Conservation (phyloP, 1,140 invertebrate species). For the Yoshiicerus persimilis region DNA sequence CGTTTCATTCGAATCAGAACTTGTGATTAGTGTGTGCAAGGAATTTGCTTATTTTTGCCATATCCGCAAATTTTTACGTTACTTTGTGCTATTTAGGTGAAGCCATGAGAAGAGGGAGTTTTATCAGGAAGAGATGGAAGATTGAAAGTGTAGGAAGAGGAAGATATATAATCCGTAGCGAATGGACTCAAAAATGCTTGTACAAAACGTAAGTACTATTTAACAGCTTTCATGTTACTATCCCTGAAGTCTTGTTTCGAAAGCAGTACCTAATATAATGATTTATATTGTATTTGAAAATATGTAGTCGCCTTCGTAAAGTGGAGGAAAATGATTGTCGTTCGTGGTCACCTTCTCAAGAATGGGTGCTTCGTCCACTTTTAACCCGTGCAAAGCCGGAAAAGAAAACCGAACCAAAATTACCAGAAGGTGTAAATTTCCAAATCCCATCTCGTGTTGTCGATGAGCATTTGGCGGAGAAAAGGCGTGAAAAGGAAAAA, state of each 20-base stretch:
- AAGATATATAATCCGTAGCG: slow-evolving; percentile 27
- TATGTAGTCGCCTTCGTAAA: slow-evolving; percentile 3
- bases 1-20: no score
- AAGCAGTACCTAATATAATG: no score
- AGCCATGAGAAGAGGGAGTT: slow-evolving; percentile 30
- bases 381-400: neutral
- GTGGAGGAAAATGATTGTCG: slow-evolving; percentile 36
- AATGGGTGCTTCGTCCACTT: slow-evolving; percentile 36
- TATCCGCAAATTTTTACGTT: no score
- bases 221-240: neutral
- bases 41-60: no score
- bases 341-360: slow-evolving; percentile 33
- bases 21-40: no score
- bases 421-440: neutral
- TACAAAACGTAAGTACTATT: slow-evolving; percentile 35
- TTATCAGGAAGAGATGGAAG: slow-evolving; percentile 36
- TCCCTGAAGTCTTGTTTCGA: no score
- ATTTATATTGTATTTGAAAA: neutral
- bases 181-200: slow-evolving; percentile 30
- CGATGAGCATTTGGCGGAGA: slow-evolving; percentile 23
- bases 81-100: no score
- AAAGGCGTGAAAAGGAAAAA: slow-evolving; percentile 14
- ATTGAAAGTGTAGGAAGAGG: slow-evolving; percentile 36
- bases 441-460: slow-evolving; percentile 26
- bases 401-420: neutral